Evolutionary conservation across 2,888 invertebrate genomes (phyloP).

Genomic region (Campopleginae sp.): DNA sequence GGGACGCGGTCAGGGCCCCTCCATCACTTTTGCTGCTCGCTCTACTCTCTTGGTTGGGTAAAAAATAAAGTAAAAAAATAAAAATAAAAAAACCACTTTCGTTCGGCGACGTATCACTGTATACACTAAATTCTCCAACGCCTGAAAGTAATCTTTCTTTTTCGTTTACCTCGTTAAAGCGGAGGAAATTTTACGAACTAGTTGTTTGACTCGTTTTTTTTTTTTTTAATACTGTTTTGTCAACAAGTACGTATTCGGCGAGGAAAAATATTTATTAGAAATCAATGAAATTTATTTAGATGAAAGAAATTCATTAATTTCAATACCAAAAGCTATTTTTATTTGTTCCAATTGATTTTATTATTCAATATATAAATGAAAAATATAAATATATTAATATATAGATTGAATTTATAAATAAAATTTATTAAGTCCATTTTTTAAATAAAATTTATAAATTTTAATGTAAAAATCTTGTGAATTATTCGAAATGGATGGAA

Average conservation of each 20-base stretch:
- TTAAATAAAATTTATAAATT: too few relatives aligned
- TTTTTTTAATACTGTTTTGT: background rate
- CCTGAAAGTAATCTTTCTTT: constrained; percentile 29
- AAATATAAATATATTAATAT: constrained; percentile 1
- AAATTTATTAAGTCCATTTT: too few relatives aligned
- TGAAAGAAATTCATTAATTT: too few relatives aligned
- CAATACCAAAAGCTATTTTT: too few relatives aligned
- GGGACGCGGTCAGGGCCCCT: constrained; percentile 75
- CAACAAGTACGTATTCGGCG: background rate
- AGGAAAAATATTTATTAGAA: too few relatives aligned
- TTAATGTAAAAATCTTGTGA: too few relatives aligned
- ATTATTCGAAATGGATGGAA: too few relatives aligned
- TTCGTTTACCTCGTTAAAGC: background rate
- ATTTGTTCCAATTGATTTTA: too few relatives aligned
- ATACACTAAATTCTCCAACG: constrained; percentile 19
- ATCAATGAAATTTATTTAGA: too few relatives aligned
- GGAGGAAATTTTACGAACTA: constrained; percentile 3
- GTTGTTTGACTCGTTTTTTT: background rate
- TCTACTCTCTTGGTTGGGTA: constrained; percentile 20
- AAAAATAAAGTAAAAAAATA: constrained; percentile 38
- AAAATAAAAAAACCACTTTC: constrained; percentile 27
- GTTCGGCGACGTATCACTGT: constrained; percentile 28
- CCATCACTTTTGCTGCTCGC: constrained; percentile 30
- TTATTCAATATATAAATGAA: background rate
- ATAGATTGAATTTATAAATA: too few relatives aligned